Conservation (phyloP, 2,113 vertebrate genomes). For the Synchiropus splendidus region DNA sequence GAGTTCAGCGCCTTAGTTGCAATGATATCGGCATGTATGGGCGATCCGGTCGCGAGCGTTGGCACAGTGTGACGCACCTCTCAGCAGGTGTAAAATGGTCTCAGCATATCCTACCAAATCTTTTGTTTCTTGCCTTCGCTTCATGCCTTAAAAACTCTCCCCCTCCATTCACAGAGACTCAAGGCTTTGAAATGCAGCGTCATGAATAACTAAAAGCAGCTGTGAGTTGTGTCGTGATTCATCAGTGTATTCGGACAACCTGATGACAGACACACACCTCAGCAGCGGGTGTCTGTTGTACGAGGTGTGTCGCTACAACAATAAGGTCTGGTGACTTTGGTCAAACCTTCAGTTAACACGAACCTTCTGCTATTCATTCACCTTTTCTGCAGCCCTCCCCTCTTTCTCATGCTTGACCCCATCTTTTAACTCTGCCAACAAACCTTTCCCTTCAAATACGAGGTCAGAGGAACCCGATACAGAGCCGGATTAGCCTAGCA, state of each 20-base stretch:
- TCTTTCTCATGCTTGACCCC: slow-evolving; percentile 44
- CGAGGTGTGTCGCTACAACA: slow-evolving; percentile 17
- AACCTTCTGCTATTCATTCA: slow-evolving; percentile 49
- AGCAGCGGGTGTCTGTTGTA: slow-evolving; percentile 6
- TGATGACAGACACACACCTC: slow-evolving; percentile 15
- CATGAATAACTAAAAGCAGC: slow-evolving; percentile 12
- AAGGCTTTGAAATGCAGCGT: not conserved
- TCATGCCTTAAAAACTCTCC: no score
- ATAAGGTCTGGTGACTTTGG: slow-evolving; percentile 29
- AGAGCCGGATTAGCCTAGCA: slow-evolving; percentile 3
- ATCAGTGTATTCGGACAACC: slow-evolving; percentile 7
- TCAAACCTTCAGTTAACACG: slow-evolving; percentile 38
- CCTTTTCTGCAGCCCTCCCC: slow-evolving; percentile 34
- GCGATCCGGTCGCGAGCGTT: no score
- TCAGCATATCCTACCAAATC: no score
- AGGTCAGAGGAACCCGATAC: slow-evolving; percentile 13
- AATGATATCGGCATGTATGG: no score
- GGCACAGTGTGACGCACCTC: no score
- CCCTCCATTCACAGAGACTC: no score
- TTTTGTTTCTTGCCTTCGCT: no score
- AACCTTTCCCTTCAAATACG: slow-evolving; percentile 12
- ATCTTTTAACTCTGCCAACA: slow-evolving; percentile 34
- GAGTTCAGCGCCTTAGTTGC: no score
- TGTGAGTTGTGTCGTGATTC: no score
- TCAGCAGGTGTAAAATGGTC: no score